Base-by-base conservation (phyloP, 2,113 vertebrate species). In the Hemiprocne comata region DNA sequence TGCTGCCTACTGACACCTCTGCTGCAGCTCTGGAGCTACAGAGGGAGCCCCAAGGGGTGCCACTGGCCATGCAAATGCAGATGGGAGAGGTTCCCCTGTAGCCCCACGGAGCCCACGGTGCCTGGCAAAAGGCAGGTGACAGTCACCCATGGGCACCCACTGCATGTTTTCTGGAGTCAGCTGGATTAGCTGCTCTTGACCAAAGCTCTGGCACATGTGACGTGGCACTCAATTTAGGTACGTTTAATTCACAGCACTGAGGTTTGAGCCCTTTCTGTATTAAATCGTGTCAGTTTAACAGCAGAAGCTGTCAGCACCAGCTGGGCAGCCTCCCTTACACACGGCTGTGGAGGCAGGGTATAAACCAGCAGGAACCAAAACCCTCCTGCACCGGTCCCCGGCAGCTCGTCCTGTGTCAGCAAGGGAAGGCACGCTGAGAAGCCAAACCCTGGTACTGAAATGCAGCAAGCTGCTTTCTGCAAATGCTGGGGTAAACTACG, bases 21-120 rank as follows among this genome's bases (percentile, higher is more conserved):
- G 7, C 75, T 62, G 67, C 64, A 62, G 65, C 64, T 36, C 70
- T 29, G 8, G 61, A 85, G 70, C 73, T 62, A 4, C 0, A 3
- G 36, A 84, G 24, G 26, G 20, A 80, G 40, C 40, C 50, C 36
- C 14, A 13, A 19, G 58, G 83, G 33, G 55, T 70, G 50, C 73
- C 31, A 46, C 65, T 44, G 90, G 20, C 13, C 0, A 0, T 25
- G 36, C 17, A 74, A 13, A 58, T 12, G 18, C 28, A 36, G 57
- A 50, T 15, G 33, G 72, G 29, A 83, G 60, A 46, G 28, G 36
- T 28, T 64, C 14, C 79, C 0, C 1, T n/a, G 71, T 42, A 87
- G 36, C 28, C 51, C 31, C 12, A 3, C 0, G 0, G 58, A 85
- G 54, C 54, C 19, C 7, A 1, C 0, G 1, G 34, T 64, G 53